Evolutionary conservation across 2,888 invertebrate species (phyloP), one percentile per base, ranked within the genome.

Genomic region (Drosophila buzzatii): DNA sequence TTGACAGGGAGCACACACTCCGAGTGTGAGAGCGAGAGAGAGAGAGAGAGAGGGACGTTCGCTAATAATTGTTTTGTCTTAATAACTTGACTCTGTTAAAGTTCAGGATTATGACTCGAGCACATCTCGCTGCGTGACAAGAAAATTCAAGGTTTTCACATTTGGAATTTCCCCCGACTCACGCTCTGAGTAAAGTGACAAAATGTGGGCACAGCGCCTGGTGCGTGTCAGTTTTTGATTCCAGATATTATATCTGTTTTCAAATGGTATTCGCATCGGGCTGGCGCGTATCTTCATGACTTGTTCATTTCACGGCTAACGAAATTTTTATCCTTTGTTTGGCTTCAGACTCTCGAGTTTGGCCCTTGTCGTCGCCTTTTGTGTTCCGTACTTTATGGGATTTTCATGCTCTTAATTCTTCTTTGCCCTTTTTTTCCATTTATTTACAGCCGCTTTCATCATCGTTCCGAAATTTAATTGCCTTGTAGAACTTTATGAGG

Each of bases 121-220:
- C 55, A 42, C 65, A 37, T 35, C 65, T 65, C 65, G 47, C 16
- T n/a, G 23, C 16, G 14, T 1, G 49, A 49, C 65, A 66, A 79
- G 70, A 72, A 70, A 86, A 81, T 83, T 76, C 79, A 85, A 82
- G 82, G 72, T 75, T 87, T 82, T 76, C 71, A 66, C 59, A 73
- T 27, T 77, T 70, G 79, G 70, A 74, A 72, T 84, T 56, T 33
- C 73, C 14, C 14, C 23, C 45, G 4, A 4, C 23, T 4, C 27
- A 4, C 27, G 5, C 47, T 16, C 27, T 10, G 33, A 42, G 37
- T 10, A 56, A 41, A 52, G 49, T 67, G 18, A 16, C 37, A 27
- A 55, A 12, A 41, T 55, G 39, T 12, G 6, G 12, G 8, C 33
- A 47, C 14, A 5, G 39, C 9, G 7, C 41, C 47, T 8, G 42